These are phyloP conservation scores for Synergus gifuensis DNA, from an alignment of 2,888 invertebrate genomes.

Conservation along the genomic window DNA sequence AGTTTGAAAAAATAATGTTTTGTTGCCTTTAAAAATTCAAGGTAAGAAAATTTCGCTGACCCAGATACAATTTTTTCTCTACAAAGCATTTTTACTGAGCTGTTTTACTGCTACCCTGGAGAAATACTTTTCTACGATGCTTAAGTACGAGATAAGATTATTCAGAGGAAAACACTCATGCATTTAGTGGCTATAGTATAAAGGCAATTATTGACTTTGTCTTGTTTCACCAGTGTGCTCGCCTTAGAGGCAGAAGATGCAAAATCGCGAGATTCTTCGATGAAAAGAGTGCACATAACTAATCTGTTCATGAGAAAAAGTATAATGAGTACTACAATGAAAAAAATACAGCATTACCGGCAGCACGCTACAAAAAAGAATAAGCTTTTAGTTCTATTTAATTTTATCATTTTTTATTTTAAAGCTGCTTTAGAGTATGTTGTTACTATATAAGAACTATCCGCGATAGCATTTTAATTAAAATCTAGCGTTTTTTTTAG, in stretches of 20 bases:
- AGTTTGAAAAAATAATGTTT: background rate
- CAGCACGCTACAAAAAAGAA: conserved; percentile 59
- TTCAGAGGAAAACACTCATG: conserved; percentile 15
- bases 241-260: conserved; percentile 36
- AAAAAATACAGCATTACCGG: conserved; percentile 46
- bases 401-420: conserved; percentile 56
- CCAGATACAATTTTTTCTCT: conserved; percentile 15
- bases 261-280: conserved; percentile 20
- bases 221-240: conserved; percentile 39
- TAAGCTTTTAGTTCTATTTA: conserved; percentile 55
- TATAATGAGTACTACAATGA: conserved; percentile 29
- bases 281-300: conserved; percentile 18
- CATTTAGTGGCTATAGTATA: conserved; percentile 5
- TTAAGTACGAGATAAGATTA: conserved; percentile 29
- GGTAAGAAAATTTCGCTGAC: conserved; percentile 1
- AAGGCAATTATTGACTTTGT: conserved; percentile 37
- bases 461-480: conserved; percentile 51
- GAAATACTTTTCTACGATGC: conserved; percentile 16
- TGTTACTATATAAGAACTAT: conserved; percentile 50
- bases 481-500: conserved; percentile 48
- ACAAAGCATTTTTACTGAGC: background rate
- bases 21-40: background rate
- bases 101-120: conserved; percentile 10
- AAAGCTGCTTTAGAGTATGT: conserved; percentile 42
- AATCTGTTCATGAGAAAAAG: conserved; percentile 31